A percentile compares a stretch with the other conserved stretches of the same genome.
Evolutionary conservation across 53 echinoderm and acorn worm species (phyloP).

Genomic region (Paelopatides confundens): DNA sequence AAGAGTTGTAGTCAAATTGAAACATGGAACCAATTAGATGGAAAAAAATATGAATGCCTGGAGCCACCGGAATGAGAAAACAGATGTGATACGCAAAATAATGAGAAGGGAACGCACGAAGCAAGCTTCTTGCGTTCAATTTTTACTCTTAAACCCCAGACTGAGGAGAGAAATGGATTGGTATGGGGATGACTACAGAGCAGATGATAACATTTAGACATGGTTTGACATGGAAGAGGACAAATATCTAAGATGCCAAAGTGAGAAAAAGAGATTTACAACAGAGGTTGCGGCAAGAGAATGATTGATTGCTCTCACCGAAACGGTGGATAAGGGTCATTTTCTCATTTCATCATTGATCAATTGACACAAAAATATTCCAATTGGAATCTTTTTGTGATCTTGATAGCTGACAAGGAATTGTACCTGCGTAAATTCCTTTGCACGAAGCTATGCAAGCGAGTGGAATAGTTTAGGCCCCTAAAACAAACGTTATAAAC

Average conservation of each 20-base stretch:
- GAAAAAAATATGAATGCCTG: constrained; percentile 2
- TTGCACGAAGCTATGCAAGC: too few species aligned
- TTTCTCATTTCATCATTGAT: too few species aligned
- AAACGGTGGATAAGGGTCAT: too few species aligned
- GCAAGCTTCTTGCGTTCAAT: not conserved
- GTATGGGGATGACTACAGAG: not conserved
- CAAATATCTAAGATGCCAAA: constrained; percentile 4
- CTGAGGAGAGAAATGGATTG: not conserved
- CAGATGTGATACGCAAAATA: not conserved
- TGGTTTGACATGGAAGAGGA: not conserved
- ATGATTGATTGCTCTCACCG: not conserved
- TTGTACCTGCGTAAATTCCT: too few species aligned
- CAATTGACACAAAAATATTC: too few species aligned
- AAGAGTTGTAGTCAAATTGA: not conserved
- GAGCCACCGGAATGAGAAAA: not conserved
- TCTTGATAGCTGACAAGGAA: too few species aligned
- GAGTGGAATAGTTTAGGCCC: too few species aligned
- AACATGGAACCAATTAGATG: constrained; percentile 38
- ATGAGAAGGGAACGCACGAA: not conserved
- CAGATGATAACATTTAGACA: not conserved
- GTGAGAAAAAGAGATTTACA: not conserved
- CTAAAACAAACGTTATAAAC: too few species aligned
- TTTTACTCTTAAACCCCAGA: not conserved
- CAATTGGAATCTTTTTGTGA: too few species aligned
- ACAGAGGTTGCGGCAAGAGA: not conserved